Conservation (phyloP, 53 echinoderm and acorn worm genomes). For the Echinometra lucunter region DNA sequence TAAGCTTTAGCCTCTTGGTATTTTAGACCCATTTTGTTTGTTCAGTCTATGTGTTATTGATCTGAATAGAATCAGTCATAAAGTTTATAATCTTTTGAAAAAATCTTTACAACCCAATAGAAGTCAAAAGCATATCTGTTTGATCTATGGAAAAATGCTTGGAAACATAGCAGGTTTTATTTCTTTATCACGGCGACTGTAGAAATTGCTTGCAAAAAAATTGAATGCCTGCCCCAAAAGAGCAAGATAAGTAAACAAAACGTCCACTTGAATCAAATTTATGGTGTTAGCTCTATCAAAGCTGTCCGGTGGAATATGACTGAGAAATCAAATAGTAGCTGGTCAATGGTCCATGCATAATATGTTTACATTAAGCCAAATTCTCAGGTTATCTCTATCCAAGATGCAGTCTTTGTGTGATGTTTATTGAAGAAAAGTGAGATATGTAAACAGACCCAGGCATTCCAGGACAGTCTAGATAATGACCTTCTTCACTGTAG, state of each 20-base stretch:
- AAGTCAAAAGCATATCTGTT: constrained; percentile 2
- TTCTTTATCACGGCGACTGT: background rate
- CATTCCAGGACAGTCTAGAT: background rate
- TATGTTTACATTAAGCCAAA: constrained; percentile 50
- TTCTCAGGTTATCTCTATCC: constrained; percentile 22
- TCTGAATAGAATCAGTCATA: constrained; percentile 53
- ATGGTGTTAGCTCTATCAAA: constrained; percentile 35
- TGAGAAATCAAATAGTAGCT: background rate
- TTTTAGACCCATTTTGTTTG: constrained; percentile 11
- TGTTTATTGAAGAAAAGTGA: constrained; percentile 51
- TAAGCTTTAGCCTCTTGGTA: background rate
- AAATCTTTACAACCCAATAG: constrained; percentile 27
- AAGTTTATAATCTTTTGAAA: background rate
- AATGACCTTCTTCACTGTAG: constrained; percentile 1
- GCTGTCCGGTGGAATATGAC: constrained; percentile 33
- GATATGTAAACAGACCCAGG: constrained; percentile 27
- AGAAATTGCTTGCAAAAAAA: constrained; percentile 6
- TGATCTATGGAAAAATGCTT: background rate
- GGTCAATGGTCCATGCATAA: constrained; percentile 60
- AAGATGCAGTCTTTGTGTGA: background rate
- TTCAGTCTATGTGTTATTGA: background rate
- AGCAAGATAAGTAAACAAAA: constrained; percentile 43
- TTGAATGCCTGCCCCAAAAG: background rate
- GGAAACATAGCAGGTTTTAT: background rate
- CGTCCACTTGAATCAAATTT: constrained; percentile 4